Conservation (phyloP, 2,113 vertebrate species). For the Varanus salvator region DNA sequence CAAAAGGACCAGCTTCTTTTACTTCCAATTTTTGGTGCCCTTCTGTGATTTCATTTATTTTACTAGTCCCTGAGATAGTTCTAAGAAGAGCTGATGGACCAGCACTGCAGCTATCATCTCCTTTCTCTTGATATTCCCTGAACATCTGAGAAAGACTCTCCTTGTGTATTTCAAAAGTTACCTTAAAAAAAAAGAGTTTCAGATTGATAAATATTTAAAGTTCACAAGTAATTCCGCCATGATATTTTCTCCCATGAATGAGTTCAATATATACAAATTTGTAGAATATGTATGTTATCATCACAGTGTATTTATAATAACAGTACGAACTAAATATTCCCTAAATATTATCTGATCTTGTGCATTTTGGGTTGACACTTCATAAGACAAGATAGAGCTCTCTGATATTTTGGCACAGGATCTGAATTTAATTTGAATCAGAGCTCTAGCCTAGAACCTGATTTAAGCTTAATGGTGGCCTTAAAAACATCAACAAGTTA, state of each 20-base stretch:
- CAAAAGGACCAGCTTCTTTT: constrained; percentile 55
- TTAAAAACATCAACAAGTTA: background rate
- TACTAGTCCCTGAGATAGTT: constrained; percentile 80
- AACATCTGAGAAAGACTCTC: constrained; percentile 89
- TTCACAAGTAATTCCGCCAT: background rate
- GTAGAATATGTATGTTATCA: background rate
- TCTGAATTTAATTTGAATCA: background rate
- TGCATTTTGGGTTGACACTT: background rate
- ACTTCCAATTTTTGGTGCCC: constrained; percentile 53
- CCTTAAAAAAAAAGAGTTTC: constrained; percentile 77
- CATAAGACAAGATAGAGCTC: background rate
- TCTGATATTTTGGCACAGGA: background rate
- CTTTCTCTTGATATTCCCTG: constrained; percentile 86
- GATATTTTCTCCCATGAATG: background rate
- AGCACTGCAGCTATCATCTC: constrained; percentile 61
- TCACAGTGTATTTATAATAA: background rate
- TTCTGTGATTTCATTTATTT: constrained; percentile 66
- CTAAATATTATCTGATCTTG: background rate
- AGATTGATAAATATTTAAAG: background rate
- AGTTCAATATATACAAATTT: background rate
- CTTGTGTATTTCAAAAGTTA: constrained; percentile 96
- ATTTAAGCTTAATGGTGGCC: background rate
- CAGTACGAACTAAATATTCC: background rate
- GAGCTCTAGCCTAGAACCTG: background rate
- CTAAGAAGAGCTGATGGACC: constrained; percentile 70